Evolutionary conservation across 2,888 invertebrate genomes (phyloP), one percentile per base, ranked within the genome.

Genomic region (Sesamia inferens): DNA sequence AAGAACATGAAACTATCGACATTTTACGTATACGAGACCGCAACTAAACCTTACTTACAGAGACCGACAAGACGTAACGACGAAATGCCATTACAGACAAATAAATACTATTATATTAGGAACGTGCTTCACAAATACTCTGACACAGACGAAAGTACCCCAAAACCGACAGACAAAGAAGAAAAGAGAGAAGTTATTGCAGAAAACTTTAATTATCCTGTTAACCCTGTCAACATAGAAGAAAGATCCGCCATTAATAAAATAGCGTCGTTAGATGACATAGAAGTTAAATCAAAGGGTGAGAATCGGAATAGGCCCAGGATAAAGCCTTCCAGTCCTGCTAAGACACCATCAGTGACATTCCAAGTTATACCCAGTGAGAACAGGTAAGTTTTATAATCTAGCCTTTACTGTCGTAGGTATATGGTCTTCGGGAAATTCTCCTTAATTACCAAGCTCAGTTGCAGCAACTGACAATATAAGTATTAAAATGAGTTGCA

Each of bases 321-420:
- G 57, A 71, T 87, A 10, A 91, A 91, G 75, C 93, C 92, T 62
- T 92, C 91, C 0, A 91, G 83, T 76, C 82, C 93, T 47, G 92
- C 92, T 0, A 94, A 95, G 79, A 94, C 95, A 19, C 96, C 95
- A 4, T 93, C 95, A 0, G 96, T 96, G 5, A 92, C 93, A 64
- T 96, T 96, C 77, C 93, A 96, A 89, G 91, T 96, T 54, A 96
- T 96, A 79, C 96, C 96, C 1, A 96, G 96, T 89, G 96, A 96
- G 86, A 95, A 94, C 78, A 96, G 92, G 96, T 96, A 88, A 92
- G 90, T 76, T 68, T 76, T 54, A 10, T 44, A 8, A 14, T 48
- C 8, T 16, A 16, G n/a, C 39, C 4, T 22, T 19, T 31, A 39
- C 22, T 31, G 5, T 24, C 2, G 31, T 31, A 39, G 2, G 10